Percentiles rank a stretch among this genome's conserved stretches.
phyloP scores from a whole-genome alignment of 1,140 invertebrate genomes.

The Ceratosolen solmsi region DNA sequence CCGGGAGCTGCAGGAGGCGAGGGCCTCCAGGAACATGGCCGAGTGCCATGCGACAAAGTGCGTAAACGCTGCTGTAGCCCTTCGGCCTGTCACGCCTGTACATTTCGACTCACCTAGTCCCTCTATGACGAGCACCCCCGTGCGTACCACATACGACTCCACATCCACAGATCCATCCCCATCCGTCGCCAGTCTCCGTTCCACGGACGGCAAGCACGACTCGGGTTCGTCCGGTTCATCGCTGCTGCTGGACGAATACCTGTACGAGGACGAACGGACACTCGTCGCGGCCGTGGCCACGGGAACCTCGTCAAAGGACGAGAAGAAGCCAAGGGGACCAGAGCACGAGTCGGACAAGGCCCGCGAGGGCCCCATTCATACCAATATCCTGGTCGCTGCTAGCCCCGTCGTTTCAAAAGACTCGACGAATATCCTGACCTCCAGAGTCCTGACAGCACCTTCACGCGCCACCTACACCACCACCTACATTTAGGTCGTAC shows the following conservation, averaged over 20 bases:
- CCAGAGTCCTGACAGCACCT: slow-evolving; percentile 68
- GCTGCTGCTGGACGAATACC: background rate
- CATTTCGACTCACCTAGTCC: slow-evolving; percentile 60
- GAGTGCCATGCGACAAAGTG: slow-evolving; percentile 68
- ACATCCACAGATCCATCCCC: slow-evolving; percentile 61
- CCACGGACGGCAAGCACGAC: slow-evolving; percentile 46
- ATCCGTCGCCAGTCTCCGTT: slow-evolving; percentile 61
- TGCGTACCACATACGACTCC: slow-evolving; percentile 63
- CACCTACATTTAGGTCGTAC: slow-evolving; percentile 66
- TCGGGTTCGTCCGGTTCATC: slow-evolving; percentile 27
- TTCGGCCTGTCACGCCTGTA: slow-evolving; percentile 61
- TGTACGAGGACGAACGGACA: slow-evolving; percentile 3
- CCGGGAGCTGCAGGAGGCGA: slow-evolving; percentile 70
- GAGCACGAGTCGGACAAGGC: background rate
- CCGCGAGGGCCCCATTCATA: background rate
- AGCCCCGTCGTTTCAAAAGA: slow-evolving; percentile 63
- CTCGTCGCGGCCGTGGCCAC: background rate
- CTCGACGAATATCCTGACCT: slow-evolving; percentile 64
- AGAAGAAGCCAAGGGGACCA: background rate
- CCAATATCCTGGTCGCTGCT: slow-evolving; percentile 47
- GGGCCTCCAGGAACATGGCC: slow-evolving; percentile 63
- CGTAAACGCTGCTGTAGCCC: slow-evolving; percentile 61
- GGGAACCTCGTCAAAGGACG: slow-evolving; percentile 21
- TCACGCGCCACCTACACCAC: slow-evolving; percentile 71
- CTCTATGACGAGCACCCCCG: slow-evolving; percentile 69